Percentiles rank a stretch among this genome's conserved stretches.
Evolutionary conservation across 2,888 invertebrate species (phyloP).

Genomic region (Sarcophaga caerulescens): DNA sequence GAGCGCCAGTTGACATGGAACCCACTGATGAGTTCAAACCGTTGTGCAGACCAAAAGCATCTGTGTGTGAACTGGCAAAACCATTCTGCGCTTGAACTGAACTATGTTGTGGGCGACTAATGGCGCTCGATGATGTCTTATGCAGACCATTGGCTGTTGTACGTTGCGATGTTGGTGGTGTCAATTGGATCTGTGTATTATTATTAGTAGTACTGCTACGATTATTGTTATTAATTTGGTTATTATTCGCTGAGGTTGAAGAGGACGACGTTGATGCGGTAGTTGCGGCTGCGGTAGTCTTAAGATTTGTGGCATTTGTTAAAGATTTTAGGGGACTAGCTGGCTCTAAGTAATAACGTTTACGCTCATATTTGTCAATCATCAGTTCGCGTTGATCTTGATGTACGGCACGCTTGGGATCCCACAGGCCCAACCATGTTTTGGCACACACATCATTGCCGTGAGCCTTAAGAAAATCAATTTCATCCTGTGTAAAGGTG

Average conservation of each 20-base stretch:
- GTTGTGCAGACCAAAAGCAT: slow-evolving; percentile 75
- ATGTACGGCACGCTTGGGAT: slow-evolving; percentile 91
- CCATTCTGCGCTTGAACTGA: slow-evolving; percentile 69
- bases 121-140: slow-evolving; percentile 76
- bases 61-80: slow-evolving; percentile 69
- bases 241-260: slow-evolving; percentile 54
- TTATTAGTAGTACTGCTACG: slow-evolving; percentile 58
- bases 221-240: slow-evolving; percentile 50
- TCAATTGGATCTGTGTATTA: slow-evolving; percentile 74
- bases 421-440: slow-evolving; percentile 96
- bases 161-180: slow-evolving; percentile 79
- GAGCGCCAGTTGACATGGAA: slow-evolving; percentile 76
- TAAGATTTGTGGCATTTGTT: slow-evolving; percentile 78
- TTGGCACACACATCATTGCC: slow-evolving; percentile 97
- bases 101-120: slow-evolving; percentile 78
- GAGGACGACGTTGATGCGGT: slow-evolving; percentile 55
- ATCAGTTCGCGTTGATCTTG: slow-evolving; percentile 95
- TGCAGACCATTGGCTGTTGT: slow-evolving; percentile 77
- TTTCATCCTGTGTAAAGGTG: slow-evolving; percentile 96
- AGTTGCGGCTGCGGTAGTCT: slow-evolving; percentile 67
- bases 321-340: slow-evolving; percentile 81
- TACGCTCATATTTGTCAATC: slow-evolving; percentile 97
- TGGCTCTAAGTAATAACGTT: slow-evolving; percentile 83
- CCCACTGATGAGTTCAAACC: slow-evolving; percentile 72
- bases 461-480: slow-evolving; percentile 92